A percentile compares a stretch with the other conserved stretches of the same genome.
These are phyloP conservation scores for Patella ulyssiponensis DNA, from an alignment of 2,888 invertebrate genomes.

Conservation along the genomic window DNA sequence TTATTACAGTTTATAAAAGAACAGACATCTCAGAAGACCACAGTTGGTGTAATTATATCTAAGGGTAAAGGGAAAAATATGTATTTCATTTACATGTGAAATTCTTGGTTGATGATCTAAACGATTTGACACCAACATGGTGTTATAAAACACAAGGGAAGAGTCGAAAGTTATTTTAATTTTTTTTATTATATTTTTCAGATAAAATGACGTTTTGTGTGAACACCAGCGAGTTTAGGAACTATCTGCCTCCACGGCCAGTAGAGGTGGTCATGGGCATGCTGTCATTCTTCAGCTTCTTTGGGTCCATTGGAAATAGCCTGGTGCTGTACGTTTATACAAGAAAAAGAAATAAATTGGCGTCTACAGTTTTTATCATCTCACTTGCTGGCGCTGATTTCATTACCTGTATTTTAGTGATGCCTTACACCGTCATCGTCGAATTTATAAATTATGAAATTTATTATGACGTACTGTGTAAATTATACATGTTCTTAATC, in stretches of 20 bases:
- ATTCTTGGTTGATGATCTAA: too few relatives aligned
- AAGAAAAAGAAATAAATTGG: slow-evolving; percentile 56
- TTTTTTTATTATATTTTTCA: background rate
- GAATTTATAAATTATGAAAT: slow-evolving; percentile 53
- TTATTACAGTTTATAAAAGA: too few relatives aligned
- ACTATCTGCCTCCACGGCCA: slow-evolving; percentile 22
- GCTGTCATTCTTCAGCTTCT: slow-evolving; percentile 58
- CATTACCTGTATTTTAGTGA: slow-evolving; percentile 56
- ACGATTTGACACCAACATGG: background rate
- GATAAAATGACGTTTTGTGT: background rate
- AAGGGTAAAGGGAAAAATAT: too few relatives aligned
- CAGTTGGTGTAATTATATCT: too few relatives aligned
- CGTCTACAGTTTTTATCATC: slow-evolving; percentile 63
- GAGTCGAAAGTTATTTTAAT: background rate
- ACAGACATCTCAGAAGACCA: too few relatives aligned
- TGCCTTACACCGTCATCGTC: slow-evolving; percentile 60
- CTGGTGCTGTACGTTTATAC: slow-evolving; percentile 67
- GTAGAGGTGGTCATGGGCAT: slow-evolving; percentile 51
- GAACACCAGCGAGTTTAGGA: background rate
- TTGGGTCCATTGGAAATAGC: slow-evolving; percentile 66
- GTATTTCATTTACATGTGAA: too few relatives aligned
- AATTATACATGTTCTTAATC: slow-evolving; percentile 65
- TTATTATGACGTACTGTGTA: slow-evolving; percentile 55
- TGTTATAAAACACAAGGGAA: background rate
- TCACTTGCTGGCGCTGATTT: slow-evolving; percentile 62